Evolutionary conservation across 2,797 vertebrate species (phyloP), one percentile per base, ranked within the genome.

Genomic region (Myripristis jacobus): DNA sequence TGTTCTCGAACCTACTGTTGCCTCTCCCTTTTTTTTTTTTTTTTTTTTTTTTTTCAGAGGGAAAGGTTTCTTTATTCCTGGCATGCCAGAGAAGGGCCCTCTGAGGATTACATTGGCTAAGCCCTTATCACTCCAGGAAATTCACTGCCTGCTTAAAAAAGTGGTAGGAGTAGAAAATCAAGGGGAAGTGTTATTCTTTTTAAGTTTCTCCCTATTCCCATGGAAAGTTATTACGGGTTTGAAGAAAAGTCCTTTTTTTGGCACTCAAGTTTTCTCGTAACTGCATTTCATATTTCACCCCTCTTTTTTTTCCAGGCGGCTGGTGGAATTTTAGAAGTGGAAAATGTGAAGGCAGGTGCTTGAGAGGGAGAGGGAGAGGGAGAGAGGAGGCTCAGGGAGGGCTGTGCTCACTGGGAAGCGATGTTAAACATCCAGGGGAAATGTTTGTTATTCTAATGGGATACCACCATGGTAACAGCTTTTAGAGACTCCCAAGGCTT

Each of bases 71-170:
- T 92, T 92, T 91, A 90, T 92, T 93, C 90, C 90, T 90, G 73
- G 87, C 84, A 87, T 92, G 89, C 89, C 89, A 89, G 89, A 92
- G 90, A 92, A 90, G 89, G 85, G 88, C 87, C 91, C 92, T 93
- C 86, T 79, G 89, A 92, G 93, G 92, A 94, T 94, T 94, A 94
- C 93, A 93, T 88, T 91, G 91, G 90, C 92, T 94, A 93, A 94
- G 92, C 92, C 87, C 92, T 94, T 94, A 93, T 94, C 93, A 93
- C 92, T 92, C 90, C 92, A 91, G 91, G 91, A 94, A 94, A 94
- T 93, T 94, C 93, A 92, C 89, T 92, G 92, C 87, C 91, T 92
- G 92, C 92, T 93, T 92, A 86, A 85, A 92, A 90, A 92, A 92
- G 88, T 91, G 88, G 89, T 88, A 89, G 88, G 82, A 92, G 91